Evolutionary conservation across 2,113 vertebrate species (phyloP).

Genomic region (Muscicapa adusta): DNA sequence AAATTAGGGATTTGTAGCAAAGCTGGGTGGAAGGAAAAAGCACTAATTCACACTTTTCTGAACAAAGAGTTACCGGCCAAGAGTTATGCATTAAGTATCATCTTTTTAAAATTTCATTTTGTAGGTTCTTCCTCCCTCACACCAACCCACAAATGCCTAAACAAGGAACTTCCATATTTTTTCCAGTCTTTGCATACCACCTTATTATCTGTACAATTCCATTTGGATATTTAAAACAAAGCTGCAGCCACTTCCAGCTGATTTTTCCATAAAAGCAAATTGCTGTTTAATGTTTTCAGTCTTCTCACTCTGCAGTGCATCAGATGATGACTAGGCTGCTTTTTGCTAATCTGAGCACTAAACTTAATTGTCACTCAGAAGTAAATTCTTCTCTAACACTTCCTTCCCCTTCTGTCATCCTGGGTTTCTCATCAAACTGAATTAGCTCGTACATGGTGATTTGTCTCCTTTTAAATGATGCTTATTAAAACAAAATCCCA

Average conservation of each 20-base stretch:
- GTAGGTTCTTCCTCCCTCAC: not conserved
- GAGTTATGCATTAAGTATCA: not conserved
- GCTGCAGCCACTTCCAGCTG: not conserved
- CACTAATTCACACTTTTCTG: not conserved
- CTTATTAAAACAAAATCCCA: not conserved
- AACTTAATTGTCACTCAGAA: not conserved
- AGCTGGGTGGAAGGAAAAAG: not conserved
- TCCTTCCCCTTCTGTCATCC: not conserved
- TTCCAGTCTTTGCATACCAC: not conserved
- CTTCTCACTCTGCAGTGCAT: not conserved
- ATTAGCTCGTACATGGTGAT: not conserved
- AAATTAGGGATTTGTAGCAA: slow-evolving; percentile 1
- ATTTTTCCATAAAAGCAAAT: not conserved
- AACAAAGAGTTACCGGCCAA: not conserved
- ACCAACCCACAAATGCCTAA: not conserved
- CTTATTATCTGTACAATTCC: not conserved
- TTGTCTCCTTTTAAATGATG: not conserved
- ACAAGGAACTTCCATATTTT: not conserved
- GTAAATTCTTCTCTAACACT: not conserved
- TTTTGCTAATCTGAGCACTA: not conserved
- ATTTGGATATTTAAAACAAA: not conserved
- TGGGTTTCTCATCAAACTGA: not conserved
- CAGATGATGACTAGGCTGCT: not conserved
- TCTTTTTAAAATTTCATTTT: not conserved
- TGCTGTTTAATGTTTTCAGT: not conserved